phyloP scores from a whole-genome alignment of 2,888 invertebrate species.

The Pollenia griseotomentosa region DNA sequence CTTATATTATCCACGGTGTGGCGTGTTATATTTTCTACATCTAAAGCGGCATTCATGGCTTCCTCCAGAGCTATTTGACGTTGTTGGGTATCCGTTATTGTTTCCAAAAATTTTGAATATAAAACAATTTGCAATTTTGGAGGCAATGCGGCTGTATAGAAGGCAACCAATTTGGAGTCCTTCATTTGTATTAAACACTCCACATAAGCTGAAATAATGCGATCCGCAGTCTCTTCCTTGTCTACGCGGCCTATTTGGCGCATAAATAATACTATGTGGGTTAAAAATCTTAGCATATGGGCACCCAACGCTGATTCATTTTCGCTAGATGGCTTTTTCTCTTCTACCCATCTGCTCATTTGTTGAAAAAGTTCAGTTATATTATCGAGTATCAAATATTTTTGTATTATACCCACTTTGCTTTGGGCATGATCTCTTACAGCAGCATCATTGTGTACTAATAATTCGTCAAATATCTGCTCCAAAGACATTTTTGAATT shows the following conservation, averaged over 20 bases:
- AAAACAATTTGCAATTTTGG: slow-evolving; percentile 86
- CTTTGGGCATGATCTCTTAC: slow-evolving; percentile 86
- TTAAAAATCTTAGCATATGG: slow-evolving; percentile 88
- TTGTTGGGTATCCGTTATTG: slow-evolving; percentile 86
- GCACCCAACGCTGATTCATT: slow-evolving; percentile 80
- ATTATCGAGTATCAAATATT: slow-evolving; percentile 93
- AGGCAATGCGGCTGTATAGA: slow-evolving; percentile 93
- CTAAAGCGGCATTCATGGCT: slow-evolving; percentile 90
- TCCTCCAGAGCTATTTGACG: slow-evolving; percentile 88
- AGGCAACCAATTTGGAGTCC: slow-evolving; percentile 92
- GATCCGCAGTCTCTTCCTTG: slow-evolving; percentile 89
- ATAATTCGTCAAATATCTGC: slow-evolving; percentile 88
- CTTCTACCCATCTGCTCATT: slow-evolving; percentile 88
- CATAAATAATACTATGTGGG: slow-evolving; percentile 93
- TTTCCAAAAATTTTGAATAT: slow-evolving; percentile 89
- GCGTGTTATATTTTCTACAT: slow-evolving; percentile 93
- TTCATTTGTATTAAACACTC: slow-evolving; percentile 89
- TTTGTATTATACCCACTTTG: slow-evolving; percentile 91
- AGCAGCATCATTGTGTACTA: slow-evolving; percentile 86
- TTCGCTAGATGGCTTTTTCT: slow-evolving; percentile 76
- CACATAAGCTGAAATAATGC: slow-evolving; percentile 90
- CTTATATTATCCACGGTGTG: slow-evolving; percentile 92
- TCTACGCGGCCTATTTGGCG: slow-evolving; percentile 90
- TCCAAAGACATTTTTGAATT: slow-evolving; percentile 88
- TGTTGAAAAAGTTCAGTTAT: slow-evolving; percentile 89